These are phyloP conservation scores for Leptobrachium ailaonicum DNA, from an alignment of 2,113 vertebrate genomes.

Conservation along the genomic window DNA sequence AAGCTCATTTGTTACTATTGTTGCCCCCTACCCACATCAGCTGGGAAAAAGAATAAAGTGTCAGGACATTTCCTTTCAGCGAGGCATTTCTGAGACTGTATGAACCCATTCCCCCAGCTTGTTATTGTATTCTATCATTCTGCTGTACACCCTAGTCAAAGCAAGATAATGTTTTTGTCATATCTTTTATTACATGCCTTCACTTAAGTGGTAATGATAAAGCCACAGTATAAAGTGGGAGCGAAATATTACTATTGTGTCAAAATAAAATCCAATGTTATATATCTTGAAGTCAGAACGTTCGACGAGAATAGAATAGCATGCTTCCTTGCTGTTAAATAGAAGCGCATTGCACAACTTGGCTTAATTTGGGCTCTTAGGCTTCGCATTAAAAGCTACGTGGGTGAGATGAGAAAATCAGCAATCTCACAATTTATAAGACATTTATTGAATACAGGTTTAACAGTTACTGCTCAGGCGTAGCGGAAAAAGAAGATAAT, in stretches of 20 bases:
- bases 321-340: conserved; percentile 55
- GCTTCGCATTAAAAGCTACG: background rate
- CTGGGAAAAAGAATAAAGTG: conserved; percentile 14
- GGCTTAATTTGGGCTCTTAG: conserved; percentile 13
- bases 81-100: background rate
- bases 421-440: conserved; percentile 3
- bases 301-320: conserved; percentile 58
- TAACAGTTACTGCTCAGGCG: background rate
- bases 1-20: background rate
- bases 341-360: conserved; percentile 41
- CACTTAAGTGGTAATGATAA: conserved; percentile 82
- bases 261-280: conserved; percentile 62
- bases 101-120: conserved; percentile 54
- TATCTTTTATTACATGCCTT: conserved; percentile 68
- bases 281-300: conserved; percentile 15
- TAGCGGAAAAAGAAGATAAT: background rate
- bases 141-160: conserved; percentile 64
- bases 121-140: conserved; percentile 64
- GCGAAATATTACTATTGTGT: conserved; percentile 75
- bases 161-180: conserved; percentile 65
- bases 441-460: background rate
- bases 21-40: conserved; percentile 14
- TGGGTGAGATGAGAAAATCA: conserved; percentile 21
- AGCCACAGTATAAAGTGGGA: conserved; percentile 74
- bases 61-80: conserved; percentile 1